A percentile compares a stretch with the other conserved stretches of the same genome.
These are phyloP conservation scores for Orbicella faveolata DNA, from an alignment of 64 coral and sea anemone genomes.

Conservation along the genomic window DNA sequence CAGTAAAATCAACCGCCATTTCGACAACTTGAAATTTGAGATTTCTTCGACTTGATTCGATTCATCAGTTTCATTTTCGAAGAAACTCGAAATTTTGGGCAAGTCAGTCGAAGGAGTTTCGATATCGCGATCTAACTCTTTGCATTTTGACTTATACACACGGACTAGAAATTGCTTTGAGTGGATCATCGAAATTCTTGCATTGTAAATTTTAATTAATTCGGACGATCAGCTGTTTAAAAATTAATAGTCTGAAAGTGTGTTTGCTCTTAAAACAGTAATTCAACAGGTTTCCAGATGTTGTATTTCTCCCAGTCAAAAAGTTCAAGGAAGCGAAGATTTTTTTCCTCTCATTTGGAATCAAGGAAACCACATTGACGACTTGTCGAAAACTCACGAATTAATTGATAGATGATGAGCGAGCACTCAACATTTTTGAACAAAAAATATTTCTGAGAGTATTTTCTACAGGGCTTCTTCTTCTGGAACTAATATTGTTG, in stretches of 20 bases:
- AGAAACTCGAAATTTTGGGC: neutral
- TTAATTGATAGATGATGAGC: neutral
- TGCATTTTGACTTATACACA: neutral
- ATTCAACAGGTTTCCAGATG: neutral
- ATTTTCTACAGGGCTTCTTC: neutral
- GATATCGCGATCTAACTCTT: neutral
- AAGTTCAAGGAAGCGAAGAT: neutral
- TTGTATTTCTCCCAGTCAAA: neutral
- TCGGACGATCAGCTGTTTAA: neutral
- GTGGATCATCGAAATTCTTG: neutral
- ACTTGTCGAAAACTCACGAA: neutral
- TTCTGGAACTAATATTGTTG: neutral
- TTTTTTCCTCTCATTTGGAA: neutral
- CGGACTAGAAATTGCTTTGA: neutral
- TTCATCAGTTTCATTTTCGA: neutral
- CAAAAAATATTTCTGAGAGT: conserved; percentile 2
- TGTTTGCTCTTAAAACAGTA: neutral
- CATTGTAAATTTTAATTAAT: neutral
- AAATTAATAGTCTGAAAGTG: neutral
- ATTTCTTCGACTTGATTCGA: neutral
- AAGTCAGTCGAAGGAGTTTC: neutral
- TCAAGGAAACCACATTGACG: neutral
- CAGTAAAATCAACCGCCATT: no score
- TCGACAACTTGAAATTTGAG: conserved; percentile 10
- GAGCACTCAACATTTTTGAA: neutral